These are phyloP conservation scores for Chanos chanos DNA, from an alignment of 2,797 vertebrate species.

Conservation along the genomic window DNA sequence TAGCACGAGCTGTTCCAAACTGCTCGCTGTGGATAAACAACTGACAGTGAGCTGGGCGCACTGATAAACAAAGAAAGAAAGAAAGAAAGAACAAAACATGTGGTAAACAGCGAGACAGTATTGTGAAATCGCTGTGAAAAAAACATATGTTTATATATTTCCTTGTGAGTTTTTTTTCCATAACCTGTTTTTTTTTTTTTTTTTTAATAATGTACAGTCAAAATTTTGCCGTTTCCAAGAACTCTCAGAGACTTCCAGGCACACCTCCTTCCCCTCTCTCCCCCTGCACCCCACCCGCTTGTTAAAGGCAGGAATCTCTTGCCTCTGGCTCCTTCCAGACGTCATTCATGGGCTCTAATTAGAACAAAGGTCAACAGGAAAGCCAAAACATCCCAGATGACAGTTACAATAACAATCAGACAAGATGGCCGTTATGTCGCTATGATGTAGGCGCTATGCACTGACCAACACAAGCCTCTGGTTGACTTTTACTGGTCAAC, in stretches of 20 bases:
- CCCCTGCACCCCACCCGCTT: constrained; percentile 41
- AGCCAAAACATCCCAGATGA: constrained; percentile 30
- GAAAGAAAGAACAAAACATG: not conserved
- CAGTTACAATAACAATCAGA: constrained; percentile 39
- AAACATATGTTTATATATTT: too few species aligned
- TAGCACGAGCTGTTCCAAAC: constrained; percentile 39
- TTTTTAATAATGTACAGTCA: too few species aligned
- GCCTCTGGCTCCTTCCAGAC: constrained; percentile 29
- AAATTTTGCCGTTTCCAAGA: not conserved
- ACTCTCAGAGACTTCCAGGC: constrained; percentile 33
- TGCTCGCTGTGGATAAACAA: constrained; percentile 15
- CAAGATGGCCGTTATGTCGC: too few species aligned
- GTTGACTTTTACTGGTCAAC: too few species aligned
- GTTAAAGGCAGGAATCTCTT: constrained; percentile 45
- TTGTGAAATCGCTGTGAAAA: too few species aligned
- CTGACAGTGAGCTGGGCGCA: constrained; percentile 3
- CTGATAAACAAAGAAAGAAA: not conserved
- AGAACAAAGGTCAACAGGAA: constrained; percentile 56
- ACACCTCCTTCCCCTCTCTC: constrained; percentile 5
- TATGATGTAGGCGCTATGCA: too few species aligned
- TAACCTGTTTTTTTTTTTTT: too few species aligned
- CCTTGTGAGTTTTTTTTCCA: too few species aligned
- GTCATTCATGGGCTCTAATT: constrained; percentile 49
- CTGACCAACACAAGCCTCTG: too few species aligned
- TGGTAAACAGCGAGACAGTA: not conserved